Conservation (phyloP, 1,140 invertebrate genomes). For the Drosophila auraria region DNA sequence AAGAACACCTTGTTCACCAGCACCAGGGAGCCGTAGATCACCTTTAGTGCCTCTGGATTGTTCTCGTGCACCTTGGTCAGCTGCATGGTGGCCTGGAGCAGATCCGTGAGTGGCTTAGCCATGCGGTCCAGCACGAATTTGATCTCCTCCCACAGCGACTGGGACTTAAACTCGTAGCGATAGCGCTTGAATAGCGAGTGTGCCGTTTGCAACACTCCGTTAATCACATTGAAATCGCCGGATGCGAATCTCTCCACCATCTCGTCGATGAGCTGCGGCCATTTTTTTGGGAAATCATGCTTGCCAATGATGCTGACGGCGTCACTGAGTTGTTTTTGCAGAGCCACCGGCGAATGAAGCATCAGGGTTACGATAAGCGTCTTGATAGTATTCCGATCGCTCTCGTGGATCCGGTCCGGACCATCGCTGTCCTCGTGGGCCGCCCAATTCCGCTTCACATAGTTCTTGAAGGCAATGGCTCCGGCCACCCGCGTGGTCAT, state of each 20-base stretch:
- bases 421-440: constrained; percentile 90
- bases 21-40: constrained; percentile 95
- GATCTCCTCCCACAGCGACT: constrained; percentile 97
- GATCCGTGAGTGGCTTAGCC: constrained; percentile 96
- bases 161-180: constrained; percentile 97
- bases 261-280: constrained; percentile 95
- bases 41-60: constrained; percentile 92
- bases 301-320: constrained; percentile 97
- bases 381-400: constrained; percentile 93
- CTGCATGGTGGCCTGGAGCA: constrained; percentile 95
- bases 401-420: constrained; percentile 91
- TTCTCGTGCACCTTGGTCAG: constrained; percentile 91
- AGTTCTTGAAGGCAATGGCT: constrained; percentile 98
- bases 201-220: constrained; percentile 96
- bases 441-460: constrained; percentile 96
- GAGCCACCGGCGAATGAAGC: constrained; percentile 94
- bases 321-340: constrained; percentile 98
- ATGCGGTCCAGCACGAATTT: constrained; percentile 98
- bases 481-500: constrained; percentile 94
- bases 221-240: constrained; percentile 97
- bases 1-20: constrained; percentile 98
- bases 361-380: constrained; percentile 95
- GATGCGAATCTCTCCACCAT: constrained; percentile 97
- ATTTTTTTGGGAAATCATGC: constrained; percentile 97
- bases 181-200: constrained; percentile 99